Percentiles rank a stretch among this genome's conserved stretches.
Conservation (phyloP, 2,888 invertebrate genomes). For the Ganaspis brasiliensis region DNA sequence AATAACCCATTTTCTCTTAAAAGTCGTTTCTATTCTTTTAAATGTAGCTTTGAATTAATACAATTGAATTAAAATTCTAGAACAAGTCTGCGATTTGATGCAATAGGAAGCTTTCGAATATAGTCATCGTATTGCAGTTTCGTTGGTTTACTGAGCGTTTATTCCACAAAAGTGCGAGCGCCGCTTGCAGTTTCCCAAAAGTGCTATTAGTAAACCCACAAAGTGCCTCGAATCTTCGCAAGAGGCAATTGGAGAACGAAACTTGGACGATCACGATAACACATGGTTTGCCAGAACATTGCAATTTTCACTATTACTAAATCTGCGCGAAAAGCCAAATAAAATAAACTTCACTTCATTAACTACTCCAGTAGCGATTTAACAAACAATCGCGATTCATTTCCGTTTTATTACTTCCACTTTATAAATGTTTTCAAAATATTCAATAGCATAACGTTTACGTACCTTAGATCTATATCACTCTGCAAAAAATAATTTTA, state of each 20-base stretch:
- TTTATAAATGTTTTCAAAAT: no score
- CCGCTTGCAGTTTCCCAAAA: slow-evolving; percentile 66
- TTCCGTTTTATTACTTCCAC: neutral
- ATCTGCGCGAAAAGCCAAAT: slow-evolving; percentile 21
- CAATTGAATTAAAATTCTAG: slow-evolving; percentile 4
- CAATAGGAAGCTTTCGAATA: slow-evolving; percentile 46
- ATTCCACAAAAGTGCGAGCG: slow-evolving; percentile 63
- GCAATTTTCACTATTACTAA: slow-evolving; percentile 36
- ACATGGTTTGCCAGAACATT: slow-evolving; percentile 58
- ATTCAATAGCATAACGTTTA: no score
- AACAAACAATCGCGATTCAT: neutral
- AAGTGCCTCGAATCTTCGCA: slow-evolving; percentile 67
- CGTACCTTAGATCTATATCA: no score
- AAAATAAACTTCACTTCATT: slow-evolving; percentile 36
- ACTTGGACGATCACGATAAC: slow-evolving; percentile 72
- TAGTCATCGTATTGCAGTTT: slow-evolving; percentile 56
- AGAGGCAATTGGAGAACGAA: slow-evolving; percentile 69
- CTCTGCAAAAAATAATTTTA: no score
- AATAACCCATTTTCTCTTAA: no score
- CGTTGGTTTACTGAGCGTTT: slow-evolving; percentile 51
- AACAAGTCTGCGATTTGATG: slow-evolving; percentile 20
- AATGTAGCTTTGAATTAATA: neutral
- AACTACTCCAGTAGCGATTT: neutral
- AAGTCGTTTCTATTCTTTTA: no score
- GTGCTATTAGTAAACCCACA: slow-evolving; percentile 68